Percentiles rank a stretch among this genome's conserved stretches.
Conservation (phyloP, 1,140 invertebrate species). For the Nephila pilipes region DNA sequence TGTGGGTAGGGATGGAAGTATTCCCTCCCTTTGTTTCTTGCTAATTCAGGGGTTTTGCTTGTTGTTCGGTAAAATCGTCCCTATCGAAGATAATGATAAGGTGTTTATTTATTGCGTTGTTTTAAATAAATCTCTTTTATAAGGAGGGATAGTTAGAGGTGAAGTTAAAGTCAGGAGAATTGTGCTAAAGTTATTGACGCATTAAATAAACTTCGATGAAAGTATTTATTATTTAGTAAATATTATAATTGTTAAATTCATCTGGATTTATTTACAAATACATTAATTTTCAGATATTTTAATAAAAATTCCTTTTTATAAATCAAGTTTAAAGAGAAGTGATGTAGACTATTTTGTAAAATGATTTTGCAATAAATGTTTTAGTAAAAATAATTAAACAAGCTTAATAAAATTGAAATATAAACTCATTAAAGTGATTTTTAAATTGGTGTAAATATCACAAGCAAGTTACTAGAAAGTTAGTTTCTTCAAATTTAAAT, state of each 20-base stretch:
- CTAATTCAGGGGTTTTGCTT: constrained; percentile 25
- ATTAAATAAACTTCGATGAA: background rate
- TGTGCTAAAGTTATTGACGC: background rate
- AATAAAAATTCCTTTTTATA: no score
- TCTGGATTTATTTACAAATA: no score
- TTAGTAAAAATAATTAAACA: no score
- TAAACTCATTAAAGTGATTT: no score
- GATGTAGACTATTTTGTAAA: no score
- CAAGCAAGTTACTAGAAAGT: no score
- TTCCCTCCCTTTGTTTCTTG: background rate
- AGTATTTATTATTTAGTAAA: background rate
- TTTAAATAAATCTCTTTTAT: background rate
- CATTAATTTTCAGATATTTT: no score
- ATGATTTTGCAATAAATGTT: no score
- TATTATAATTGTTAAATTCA: background rate
- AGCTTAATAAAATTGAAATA: no score
- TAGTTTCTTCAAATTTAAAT: no score
- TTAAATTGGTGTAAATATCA: no score
- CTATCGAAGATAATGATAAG: background rate
- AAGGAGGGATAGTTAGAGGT: background rate
- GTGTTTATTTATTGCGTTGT: background rate
- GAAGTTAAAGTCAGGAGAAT: background rate
- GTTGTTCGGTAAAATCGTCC: constrained; percentile 6
- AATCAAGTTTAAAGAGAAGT: no score
- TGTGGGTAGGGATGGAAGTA: background rate